Conservation (phyloP, 1,140 invertebrate genomes). For the Drosophila aff. region DNA sequence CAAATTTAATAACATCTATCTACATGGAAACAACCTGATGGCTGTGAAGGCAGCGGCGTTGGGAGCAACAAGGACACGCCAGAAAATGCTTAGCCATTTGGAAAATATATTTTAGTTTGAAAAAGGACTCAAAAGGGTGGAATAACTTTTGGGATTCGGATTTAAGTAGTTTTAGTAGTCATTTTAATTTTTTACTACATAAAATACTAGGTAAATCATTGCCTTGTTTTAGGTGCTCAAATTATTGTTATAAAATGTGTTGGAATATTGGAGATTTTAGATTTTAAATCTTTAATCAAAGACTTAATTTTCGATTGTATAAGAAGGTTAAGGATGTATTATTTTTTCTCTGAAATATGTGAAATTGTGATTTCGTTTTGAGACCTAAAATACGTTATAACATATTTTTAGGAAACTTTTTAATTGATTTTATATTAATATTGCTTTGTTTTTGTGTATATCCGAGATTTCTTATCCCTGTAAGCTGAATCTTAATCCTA, state of each 20-base stretch:
- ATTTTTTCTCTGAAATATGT: not conserved
- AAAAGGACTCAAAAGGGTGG: not conserved
- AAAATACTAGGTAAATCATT: not conserved
- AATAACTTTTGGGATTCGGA: not conserved
- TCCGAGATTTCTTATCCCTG: not conserved
- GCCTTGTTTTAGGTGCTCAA: not conserved
- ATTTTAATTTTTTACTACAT: not conserved
- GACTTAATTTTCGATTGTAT: not conserved
- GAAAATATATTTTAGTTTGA: constrained; percentile 1
- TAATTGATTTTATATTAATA: not conserved
- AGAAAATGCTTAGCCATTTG: constrained; percentile 7
- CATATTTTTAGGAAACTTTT: not conserved
- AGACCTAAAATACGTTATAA: not conserved
- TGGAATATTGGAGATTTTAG: not conserved
- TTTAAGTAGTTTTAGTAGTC: not conserved
- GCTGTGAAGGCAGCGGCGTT: not conserved
- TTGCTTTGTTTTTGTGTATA: too few relatives aligned
- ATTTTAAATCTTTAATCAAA: not conserved
- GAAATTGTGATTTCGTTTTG: not conserved
- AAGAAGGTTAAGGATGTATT: not conserved
- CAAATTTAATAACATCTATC: constrained; percentile 54
- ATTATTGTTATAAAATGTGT: not conserved
- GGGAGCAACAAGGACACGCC: constrained; percentile 3
- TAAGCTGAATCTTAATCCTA: not conserved
- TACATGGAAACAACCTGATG: constrained; percentile 34